These are phyloP conservation scores for Epizoanthus ramosus DNA, from an alignment of 92 coral and sea anemone species.

Conservation along the genomic window DNA sequence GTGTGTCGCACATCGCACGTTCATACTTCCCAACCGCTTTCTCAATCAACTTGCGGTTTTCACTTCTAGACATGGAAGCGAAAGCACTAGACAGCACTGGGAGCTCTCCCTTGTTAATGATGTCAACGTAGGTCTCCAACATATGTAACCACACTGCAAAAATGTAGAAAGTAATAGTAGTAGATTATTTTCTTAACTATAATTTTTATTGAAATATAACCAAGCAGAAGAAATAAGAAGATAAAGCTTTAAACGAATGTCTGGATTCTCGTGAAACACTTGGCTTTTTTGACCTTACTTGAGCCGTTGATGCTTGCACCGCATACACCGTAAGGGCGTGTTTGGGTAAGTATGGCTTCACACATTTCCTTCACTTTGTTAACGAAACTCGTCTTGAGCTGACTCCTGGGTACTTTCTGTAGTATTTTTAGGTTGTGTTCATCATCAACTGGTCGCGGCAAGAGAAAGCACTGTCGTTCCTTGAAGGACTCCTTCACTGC, in stretches of 20 bases:
- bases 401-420: slow-evolving; percentile 11
- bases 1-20: background rate
- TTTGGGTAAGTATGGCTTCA: slow-evolving; percentile 20
- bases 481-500: slow-evolving; percentile 13
- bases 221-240: no score
- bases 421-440: background rate
- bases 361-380: slow-evolving; percentile 16
- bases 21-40: slow-evolving; percentile 14
- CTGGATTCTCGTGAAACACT: no score
- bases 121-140: slow-evolving; percentile 11
- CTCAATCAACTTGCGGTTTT: background rate
- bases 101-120: slow-evolving; percentile 22
- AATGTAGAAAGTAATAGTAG: background rate
- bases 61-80: slow-evolving; percentile 6
- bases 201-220: no score
- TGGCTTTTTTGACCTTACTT: background rate
- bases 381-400: slow-evolving; percentile 15
- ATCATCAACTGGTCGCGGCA: slow-evolving; percentile 21
- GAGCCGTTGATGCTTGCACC: slow-evolving; percentile 2
- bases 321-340: slow-evolving; percentile 12
- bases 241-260: no score
- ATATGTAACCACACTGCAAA: slow-evolving; percentile 22
- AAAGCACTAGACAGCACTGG: slow-evolving; percentile 30
- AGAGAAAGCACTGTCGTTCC: slow-evolving; percentile 8
- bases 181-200: no score